These are phyloP conservation scores for Danionella cerebrum DNA, from an alignment of 2,113 vertebrate genomes.

Conservation along the genomic window DNA sequence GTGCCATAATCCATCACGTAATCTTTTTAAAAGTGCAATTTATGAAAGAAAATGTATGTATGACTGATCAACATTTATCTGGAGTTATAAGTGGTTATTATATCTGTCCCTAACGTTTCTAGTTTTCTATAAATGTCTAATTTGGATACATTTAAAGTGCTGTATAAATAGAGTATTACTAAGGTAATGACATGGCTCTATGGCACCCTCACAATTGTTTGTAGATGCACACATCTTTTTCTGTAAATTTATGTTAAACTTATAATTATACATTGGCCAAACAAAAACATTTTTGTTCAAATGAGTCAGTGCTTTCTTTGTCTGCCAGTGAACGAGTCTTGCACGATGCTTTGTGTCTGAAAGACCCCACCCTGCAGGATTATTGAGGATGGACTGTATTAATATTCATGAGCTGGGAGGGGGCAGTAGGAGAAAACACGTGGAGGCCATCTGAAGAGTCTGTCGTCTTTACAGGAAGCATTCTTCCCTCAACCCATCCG, in stretches of 20 bases:
- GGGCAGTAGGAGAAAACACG: not conserved
- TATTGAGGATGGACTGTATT: not conserved
- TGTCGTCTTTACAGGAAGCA: not conserved
- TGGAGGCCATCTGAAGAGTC: not conserved
- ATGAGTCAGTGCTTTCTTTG: not conserved
- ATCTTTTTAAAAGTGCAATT: too few species aligned
- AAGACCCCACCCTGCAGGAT: conserved; percentile 15
- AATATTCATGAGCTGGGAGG: conserved; percentile 9
- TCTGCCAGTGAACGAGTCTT: not conserved
- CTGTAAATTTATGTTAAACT: not conserved
- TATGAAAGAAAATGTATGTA: too few species aligned
- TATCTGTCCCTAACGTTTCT: too few species aligned
- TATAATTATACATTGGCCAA: not conserved
- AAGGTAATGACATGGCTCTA: too few species aligned
- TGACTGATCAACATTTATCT: too few species aligned
- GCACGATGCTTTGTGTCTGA: not conserved
- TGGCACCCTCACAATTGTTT: too few species aligned
- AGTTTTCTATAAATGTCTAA: too few species aligned
- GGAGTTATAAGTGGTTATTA: too few species aligned
- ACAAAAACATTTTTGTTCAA: not conserved
- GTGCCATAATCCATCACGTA: too few species aligned
- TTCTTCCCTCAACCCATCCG: not conserved
- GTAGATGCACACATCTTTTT: too few species aligned
- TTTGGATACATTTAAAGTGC: too few species aligned
- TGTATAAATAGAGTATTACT: too few species aligned